Percentiles rank a stretch among this genome's conserved stretches.
phyloP scores from a whole-genome alignment of 2,797 vertebrate genomes.

The Cephalopachus bancanus region DNA sequence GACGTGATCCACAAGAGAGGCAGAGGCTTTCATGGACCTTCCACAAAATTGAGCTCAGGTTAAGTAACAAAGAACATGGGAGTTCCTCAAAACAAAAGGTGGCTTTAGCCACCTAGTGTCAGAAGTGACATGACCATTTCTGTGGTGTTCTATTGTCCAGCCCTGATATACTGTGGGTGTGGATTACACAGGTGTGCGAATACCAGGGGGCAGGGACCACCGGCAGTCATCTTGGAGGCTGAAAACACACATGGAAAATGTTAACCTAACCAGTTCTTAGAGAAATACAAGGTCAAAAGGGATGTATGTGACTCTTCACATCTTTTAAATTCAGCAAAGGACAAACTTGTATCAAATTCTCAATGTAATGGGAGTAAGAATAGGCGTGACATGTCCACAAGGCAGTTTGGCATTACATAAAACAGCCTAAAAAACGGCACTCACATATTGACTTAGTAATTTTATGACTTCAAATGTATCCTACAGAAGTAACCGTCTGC shows the following conservation, averaged over 20 bases:
- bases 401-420: too few species aligned
- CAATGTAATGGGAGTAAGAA: too few species aligned
- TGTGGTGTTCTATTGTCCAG: not conserved
- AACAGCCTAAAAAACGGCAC: too few species aligned
- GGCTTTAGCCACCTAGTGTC: not conserved
- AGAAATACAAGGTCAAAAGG: not conserved
- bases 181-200: not conserved
- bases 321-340: too few species aligned
- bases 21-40: not conserved
- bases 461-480: too few species aligned
- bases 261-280: not conserved
- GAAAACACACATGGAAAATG: not conserved
- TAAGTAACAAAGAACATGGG: not conserved
- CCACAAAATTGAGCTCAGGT: not conserved
- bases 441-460: too few species aligned
- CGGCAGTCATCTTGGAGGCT: not conserved
- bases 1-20: not conserved
- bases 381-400: too few species aligned
- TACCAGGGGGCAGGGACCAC: too few species aligned
- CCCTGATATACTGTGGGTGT: not conserved
- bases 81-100: not conserved
- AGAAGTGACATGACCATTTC: not conserved
- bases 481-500: too few species aligned
- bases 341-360: too few species aligned
- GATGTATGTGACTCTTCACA: too few species aligned